Evolutionary conservation across 64 coral and sea anemone species (phyloP), one percentile per base, ranked within the genome.

Genomic region (Pachyseris speciosa): DNA sequence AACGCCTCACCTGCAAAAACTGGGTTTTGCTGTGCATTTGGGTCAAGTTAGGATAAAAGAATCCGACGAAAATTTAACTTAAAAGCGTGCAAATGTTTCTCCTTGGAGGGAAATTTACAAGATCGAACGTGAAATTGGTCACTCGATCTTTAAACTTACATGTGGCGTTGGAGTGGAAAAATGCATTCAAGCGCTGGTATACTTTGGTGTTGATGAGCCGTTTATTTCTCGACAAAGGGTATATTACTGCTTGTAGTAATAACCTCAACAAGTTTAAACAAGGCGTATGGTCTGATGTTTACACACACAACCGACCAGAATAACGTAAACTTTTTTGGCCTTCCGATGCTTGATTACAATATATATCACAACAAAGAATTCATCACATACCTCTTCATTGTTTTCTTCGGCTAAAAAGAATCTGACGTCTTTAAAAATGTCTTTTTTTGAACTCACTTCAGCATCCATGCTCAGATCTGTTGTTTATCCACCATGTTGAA

Each of bases 401-500:
- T 20, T 81, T 26, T 81, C 77, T n/a, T 81, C 77, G 9, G 77
- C 77, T 22, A 81, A 19, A 9, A 81, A 81, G 77, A 81, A 81
- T 81, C 77, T 81, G 2, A 81, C 53, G 48, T 81, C 77, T 26
- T 24, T 63, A 40, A 81, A 80, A 61, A 81, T 38, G 51, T 58
- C 77, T 25, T n/a, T 37, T 60, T 80, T 81, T 24, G 53, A 61
- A 20, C 7, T 61, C 17, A 20, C 38, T 61, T 81, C 77, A 24
- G 17, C 20, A 0, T 51, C 77, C 77, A 81, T 81, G 77, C 55
- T 81, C 34, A 81, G 28, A 26, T 25, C 9, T 2, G 4, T 77
- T 9, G 9, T 20, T 40, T 7, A 12, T 36, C 75, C 48, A 51
- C 75, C 75, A 79, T 81, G 20, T 61, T 81, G 9, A 33, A 81